Evolutionary conservation across 2,888 invertebrate genomes (phyloP).

Genomic region (Agonum fuliginosum): DNA sequence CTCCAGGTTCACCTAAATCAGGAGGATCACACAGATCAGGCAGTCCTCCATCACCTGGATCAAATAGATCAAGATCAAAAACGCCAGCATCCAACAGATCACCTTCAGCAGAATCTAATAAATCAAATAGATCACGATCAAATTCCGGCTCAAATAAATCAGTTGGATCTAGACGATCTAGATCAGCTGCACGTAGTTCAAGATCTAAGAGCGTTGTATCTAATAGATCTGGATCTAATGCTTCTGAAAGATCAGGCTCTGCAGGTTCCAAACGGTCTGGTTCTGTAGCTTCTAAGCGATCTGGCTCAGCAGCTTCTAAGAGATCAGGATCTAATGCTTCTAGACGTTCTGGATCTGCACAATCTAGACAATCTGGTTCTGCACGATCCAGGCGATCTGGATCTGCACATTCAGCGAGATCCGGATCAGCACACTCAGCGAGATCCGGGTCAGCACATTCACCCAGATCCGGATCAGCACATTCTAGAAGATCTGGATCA

Average conservation of each 20-base stretch:
- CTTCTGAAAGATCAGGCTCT: constrained; percentile 63
- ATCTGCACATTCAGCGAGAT: constrained; percentile 58
- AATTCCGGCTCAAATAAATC: constrained; percentile 64
- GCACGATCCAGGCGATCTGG: constrained; percentile 51
- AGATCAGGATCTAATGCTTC: constrained; percentile 72
- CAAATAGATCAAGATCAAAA: constrained; percentile 67
- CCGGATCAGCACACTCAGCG: constrained; percentile 60
- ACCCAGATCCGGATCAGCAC: constrained; percentile 61
- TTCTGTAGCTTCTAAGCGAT: constrained; percentile 66
- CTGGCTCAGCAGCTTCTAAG: constrained; percentile 72
- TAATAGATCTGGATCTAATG: constrained; percentile 61
- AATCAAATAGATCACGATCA: constrained; percentile 66
- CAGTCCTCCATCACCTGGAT: constrained; percentile 46
- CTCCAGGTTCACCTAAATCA: constrained; percentile 64
- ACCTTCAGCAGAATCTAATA: constrained; percentile 64
- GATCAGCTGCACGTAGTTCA: constrained; percentile 61
- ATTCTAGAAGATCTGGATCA: constrained; percentile 61
- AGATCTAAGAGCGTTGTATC: constrained; percentile 62
- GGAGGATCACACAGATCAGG: constrained; percentile 62
- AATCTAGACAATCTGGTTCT: constrained; percentile 63
- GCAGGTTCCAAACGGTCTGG: constrained; percentile 64
- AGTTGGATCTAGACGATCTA: constrained; percentile 58
- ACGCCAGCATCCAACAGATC: constrained; percentile 67
- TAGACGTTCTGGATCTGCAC: constrained; percentile 68
- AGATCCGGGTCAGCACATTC: constrained; percentile 59